Base-by-base conservation (phyloP, 2,113 vertebrate genomes). In the Nibea albiflora region DNA sequence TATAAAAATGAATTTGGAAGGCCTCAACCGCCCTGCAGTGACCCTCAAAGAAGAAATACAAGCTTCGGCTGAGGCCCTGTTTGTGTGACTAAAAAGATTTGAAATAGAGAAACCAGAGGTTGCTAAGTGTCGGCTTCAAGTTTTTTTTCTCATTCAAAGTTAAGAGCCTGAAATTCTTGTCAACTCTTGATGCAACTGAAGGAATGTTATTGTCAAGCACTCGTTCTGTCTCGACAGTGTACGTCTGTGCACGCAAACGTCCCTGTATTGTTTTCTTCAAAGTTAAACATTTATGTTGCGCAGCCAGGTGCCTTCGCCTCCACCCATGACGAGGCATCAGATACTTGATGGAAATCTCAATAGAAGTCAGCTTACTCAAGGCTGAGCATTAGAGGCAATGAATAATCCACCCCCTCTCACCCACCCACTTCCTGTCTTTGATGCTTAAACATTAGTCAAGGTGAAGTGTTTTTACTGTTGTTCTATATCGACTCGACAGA, bases 371-470 rank as follows among this genome's bases (percentile, higher is more conserved):
- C 53, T 81, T 50, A 73, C 81, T 88, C 77, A 87, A 88, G 76
- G 67, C 71, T 73, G 65, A 35, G 50, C 42, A 14, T 76, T 63
- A 72, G 81, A 77, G 73, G 73, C 65, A 78, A 78, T 84, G 85
- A 88, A 87, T 76, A 78, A 68, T 31, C 77, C 73, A 46, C 22
- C 75, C 57, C 68, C 62, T 49, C 62, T 78, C 78, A 60, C 70
- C 65, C 73, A 54, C 81, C 78, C 80, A 64, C 60, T 35, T 70
- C 81, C 50, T 85, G 81, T 83, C 85, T 68, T 54, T 28, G 39
- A 42, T 56, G 63, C 49, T 86, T 74, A 81, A 87, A 83, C 87
- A 90, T 91, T 86, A 76, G 80, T 88, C 83, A 83, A 84, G 85
- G 77, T 86, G 77, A 91, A 86, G 69, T 79, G 77, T 92, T 88